Conservation (phyloP, 2,888 invertebrate genomes). For the Suillia variegata region DNA sequence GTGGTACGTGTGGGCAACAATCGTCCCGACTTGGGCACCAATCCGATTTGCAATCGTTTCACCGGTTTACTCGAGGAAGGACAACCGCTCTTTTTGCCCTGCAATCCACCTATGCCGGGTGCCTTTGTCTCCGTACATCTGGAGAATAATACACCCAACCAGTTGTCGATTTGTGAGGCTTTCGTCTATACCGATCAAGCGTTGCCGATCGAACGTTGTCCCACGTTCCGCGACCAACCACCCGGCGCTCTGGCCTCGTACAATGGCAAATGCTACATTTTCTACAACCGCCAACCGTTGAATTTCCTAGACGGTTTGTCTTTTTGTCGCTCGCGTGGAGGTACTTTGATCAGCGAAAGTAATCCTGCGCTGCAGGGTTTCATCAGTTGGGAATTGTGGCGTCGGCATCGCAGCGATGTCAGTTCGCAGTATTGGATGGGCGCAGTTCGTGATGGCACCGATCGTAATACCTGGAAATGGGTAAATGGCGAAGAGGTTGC, state of each 20-base stretch:
- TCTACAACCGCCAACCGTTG: conserved; percentile 85
- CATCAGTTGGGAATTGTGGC: conserved; percentile 93
- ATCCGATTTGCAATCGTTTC: conserved; percentile 90
- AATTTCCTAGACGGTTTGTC: conserved; percentile 79
- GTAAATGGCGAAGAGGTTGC: conserved; percentile 85
- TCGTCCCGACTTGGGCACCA: conserved; percentile 87
- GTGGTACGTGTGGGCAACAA: conserved; percentile 92
- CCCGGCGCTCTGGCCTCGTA: conserved; percentile 92
- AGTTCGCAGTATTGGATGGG: conserved; percentile 96
- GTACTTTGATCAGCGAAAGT: conserved; percentile 87
- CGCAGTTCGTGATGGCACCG: conserved; percentile 80
- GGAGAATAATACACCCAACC: conserved; percentile 75
- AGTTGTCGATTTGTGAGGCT: conserved; percentile 88
- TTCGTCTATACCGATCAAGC: conserved; percentile 94
- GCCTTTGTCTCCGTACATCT: conserved; percentile 92
- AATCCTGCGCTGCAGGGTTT: conserved; percentile 93
- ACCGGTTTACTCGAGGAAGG: conserved; percentile 86
- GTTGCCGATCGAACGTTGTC: conserved; percentile 88
- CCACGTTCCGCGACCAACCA: conserved; percentile 90
- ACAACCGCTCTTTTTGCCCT: conserved; percentile 87
- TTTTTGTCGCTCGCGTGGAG: conserved; percentile 81
- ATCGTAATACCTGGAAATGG: conserved; percentile 86
- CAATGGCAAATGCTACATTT: conserved; percentile 93
- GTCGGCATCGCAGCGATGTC: conserved; percentile 87
- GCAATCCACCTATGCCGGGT: conserved; percentile 94